Conservation (phyloP, 2,113 vertebrate genomes). For the Poeciliopsis prolifica region DNA sequence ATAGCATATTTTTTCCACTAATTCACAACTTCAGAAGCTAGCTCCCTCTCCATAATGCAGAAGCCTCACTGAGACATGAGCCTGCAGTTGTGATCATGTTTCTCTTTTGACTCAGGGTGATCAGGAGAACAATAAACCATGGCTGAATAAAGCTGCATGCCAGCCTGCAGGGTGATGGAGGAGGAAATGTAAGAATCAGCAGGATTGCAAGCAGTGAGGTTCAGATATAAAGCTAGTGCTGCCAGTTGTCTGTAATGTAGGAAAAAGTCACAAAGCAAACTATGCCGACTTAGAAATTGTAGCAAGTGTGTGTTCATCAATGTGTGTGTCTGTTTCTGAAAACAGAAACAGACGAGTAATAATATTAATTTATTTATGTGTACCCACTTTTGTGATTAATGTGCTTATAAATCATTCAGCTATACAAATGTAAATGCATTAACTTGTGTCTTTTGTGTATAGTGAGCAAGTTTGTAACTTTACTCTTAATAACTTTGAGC, state of each 20-base stretch:
- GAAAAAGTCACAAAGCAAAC: background rate
- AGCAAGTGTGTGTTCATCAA: background rate
- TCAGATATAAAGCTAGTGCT: background rate
- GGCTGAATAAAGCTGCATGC: background rate
- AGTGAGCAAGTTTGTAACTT: background rate
- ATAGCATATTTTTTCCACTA: background rate
- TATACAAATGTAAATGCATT: constrained; percentile 11
- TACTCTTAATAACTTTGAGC: constrained; percentile 17
- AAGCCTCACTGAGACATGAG: background rate
- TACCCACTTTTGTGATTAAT: constrained; percentile 6
- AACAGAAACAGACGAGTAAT: background rate
- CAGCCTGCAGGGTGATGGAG: background rate
- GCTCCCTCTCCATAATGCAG: background rate
- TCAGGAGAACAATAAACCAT: background rate
- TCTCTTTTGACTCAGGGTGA: background rate
- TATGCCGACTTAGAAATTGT: background rate
- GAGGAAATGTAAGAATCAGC: constrained; percentile 5
- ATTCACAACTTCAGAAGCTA: background rate
- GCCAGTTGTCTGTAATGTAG: constrained; percentile 20
- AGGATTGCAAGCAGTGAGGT: background rate
- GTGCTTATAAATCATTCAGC: constrained; percentile 32
- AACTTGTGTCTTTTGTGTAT: background rate
- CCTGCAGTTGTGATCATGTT: background rate
- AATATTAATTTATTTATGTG: constrained; percentile 3
- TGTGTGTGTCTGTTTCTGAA: constrained; percentile 2